Conservation (phyloP, 2,888 invertebrate species). For the Cataglyphis rosenhaueri region DNA sequence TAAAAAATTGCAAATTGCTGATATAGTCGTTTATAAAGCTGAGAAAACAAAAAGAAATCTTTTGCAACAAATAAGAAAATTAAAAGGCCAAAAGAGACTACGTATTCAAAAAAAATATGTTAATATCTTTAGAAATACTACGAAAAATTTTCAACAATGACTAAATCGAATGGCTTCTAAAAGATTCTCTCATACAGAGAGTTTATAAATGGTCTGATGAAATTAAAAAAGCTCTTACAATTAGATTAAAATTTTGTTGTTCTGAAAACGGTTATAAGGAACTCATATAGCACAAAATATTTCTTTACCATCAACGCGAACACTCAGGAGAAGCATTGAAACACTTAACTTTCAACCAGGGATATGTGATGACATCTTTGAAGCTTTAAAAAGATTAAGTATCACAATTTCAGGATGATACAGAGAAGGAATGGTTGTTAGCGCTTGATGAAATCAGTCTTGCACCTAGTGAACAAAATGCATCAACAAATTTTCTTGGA, state of each 20-base stretch:
- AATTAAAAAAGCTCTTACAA: constrained; percentile 33
- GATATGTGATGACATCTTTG: not conserved
- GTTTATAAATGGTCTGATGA: constrained; percentile 1
- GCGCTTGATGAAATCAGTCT: not conserved
- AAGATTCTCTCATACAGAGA: constrained; percentile 32
- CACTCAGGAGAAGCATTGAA: not conserved
- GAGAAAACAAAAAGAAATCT: not conserved
- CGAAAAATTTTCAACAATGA: constrained; percentile 1
- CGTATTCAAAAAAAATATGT: not conserved
- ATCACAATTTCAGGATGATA: not conserved
- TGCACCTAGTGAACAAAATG: not conserved
- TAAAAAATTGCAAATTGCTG: not conserved
- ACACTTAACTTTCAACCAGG: not conserved
- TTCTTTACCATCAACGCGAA: not conserved
- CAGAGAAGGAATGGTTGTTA: not conserved
- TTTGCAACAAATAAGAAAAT: not conserved
- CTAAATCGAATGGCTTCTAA: constrained; percentile 17
- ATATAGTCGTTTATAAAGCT: not conserved
- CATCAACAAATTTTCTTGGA: constrained; percentile 40
- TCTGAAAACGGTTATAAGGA: not conserved
- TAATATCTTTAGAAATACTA: not conserved
- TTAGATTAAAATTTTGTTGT: not conserved
- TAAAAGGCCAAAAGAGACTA: not conserved
- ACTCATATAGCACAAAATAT: not conserved
- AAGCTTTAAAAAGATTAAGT: not conserved